Conservation (phyloP, 2,113 vertebrate species). For the Synodontis membranacea region DNA sequence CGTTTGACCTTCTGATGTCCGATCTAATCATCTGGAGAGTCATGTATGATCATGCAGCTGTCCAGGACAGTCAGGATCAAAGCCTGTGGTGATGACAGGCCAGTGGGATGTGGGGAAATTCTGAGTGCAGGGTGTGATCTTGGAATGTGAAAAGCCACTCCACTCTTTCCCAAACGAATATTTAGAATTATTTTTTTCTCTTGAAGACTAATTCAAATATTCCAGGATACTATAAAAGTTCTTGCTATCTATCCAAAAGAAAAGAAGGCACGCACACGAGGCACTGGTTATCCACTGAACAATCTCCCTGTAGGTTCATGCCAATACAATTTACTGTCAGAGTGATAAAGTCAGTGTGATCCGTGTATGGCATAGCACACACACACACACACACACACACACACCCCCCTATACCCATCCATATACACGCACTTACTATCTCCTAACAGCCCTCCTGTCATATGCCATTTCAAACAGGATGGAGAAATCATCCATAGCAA, state of each 20-base stretch:
- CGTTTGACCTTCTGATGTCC: conserved; percentile 29
- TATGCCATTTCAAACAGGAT: conserved; percentile 2
- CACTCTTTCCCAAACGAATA: no score
- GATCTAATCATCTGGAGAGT: conserved; percentile 34
- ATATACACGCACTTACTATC: conserved; percentile 3
- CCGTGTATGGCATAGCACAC: background rate
- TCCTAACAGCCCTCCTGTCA: conserved; percentile 38
- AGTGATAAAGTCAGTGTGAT: conserved; percentile 1
- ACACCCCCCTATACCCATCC: background rate
- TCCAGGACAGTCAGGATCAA: conserved; percentile 31
- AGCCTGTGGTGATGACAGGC: conserved; percentile 6
- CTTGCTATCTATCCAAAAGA: background rate
- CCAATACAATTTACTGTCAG: conserved; percentile 5
- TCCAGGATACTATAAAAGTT: background rate
- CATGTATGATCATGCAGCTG: conserved; percentile 28
- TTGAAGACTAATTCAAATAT: background rate
- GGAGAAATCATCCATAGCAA: conserved; percentile 6
- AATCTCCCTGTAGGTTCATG: background rate
- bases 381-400: background rate
- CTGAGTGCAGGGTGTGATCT: background rate
- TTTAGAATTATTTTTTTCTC: no score
- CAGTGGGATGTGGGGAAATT: background rate
- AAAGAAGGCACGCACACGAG: background rate
- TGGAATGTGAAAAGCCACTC: background rate
- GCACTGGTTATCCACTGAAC: background rate